Evolutionary conservation across 1,140 invertebrate species (phyloP).

Genomic region (Caerostris extrusa): DNA sequence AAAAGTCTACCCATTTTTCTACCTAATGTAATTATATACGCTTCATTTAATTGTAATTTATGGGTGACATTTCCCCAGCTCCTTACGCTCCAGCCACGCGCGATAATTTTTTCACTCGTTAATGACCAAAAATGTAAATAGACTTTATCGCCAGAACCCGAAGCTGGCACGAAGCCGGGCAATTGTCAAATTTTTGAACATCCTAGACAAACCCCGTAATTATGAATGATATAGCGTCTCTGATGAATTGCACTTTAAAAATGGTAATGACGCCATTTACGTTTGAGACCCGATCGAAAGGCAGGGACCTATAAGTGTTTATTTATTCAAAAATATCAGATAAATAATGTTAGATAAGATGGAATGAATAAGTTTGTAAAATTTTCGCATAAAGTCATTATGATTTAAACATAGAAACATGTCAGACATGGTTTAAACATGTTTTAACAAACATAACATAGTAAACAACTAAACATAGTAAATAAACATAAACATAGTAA

Average conservation of each 20-base stretch:
- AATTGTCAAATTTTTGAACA: constrained; percentile 28
- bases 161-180: constrained; percentile 40
- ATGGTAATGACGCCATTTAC: constrained; percentile 5
- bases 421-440: too few species aligned
- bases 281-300: neutral
- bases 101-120: constrained; percentile 32
- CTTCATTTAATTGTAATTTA: constrained; percentile 57
- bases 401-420: too few species aligned
- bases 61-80: neutral
- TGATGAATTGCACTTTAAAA: constrained; percentile 36
- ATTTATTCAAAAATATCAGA: too few species aligned
- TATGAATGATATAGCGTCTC: constrained; percentile 29
- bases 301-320: neutral
- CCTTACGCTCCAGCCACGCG: constrained; percentile 1
- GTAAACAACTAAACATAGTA: too few species aligned
- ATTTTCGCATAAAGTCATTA: too few species aligned
- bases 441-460: too few species aligned
- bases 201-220: constrained; percentile 12
- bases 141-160: constrained; percentile 25
- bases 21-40: constrained; percentile 38
- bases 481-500: too few species aligned
- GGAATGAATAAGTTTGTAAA: too few species aligned
- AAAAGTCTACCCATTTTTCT: constrained; percentile 27
- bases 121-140: constrained; percentile 44
- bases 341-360: too few species aligned